Percentiles rank a stretch among this genome's conserved stretches.
These are phyloP conservation scores for Bubo bubo DNA, from an alignment of 2,113 vertebrate species.

Conservation along the genomic window DNA sequence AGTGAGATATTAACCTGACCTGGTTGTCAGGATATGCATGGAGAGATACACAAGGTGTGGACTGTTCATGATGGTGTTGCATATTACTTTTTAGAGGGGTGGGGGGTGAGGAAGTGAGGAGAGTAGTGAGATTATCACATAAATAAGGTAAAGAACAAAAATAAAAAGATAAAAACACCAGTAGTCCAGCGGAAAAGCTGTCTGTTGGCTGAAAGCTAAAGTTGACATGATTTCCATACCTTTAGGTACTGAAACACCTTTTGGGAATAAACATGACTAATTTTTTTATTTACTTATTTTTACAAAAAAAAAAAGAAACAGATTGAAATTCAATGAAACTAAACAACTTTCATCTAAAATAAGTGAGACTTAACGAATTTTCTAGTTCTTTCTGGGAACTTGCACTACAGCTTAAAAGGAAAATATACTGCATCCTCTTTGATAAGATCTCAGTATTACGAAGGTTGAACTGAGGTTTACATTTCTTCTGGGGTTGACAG, in stretches of 20 bases:
- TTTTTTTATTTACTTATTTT: background rate
- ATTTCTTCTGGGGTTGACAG: background rate
- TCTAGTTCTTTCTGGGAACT: background rate
- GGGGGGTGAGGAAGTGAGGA: background rate
- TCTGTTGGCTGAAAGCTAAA: background rate
- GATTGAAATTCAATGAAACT: background rate
- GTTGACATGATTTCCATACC: background rate
- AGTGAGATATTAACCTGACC: background rate
- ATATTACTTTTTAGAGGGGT: background rate
- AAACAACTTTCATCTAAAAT: background rate
- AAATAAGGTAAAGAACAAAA: background rate
- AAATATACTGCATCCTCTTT: background rate
- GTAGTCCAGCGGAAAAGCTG: background rate
- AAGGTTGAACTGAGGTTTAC: background rate
- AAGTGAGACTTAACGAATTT: background rate
- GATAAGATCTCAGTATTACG: background rate
- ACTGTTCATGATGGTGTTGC: background rate
- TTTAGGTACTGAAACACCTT: background rate
- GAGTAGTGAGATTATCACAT: no score
- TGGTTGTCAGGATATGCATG: background rate
- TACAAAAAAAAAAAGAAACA: background rate
- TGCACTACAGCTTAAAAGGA: background rate
- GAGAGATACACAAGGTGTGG: background rate
- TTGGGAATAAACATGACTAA: background rate
- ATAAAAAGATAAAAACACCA: accelerated